phyloP scores from a whole-genome alignment of 2,113 vertebrate species.

The Psittacara wagleri region DNA sequence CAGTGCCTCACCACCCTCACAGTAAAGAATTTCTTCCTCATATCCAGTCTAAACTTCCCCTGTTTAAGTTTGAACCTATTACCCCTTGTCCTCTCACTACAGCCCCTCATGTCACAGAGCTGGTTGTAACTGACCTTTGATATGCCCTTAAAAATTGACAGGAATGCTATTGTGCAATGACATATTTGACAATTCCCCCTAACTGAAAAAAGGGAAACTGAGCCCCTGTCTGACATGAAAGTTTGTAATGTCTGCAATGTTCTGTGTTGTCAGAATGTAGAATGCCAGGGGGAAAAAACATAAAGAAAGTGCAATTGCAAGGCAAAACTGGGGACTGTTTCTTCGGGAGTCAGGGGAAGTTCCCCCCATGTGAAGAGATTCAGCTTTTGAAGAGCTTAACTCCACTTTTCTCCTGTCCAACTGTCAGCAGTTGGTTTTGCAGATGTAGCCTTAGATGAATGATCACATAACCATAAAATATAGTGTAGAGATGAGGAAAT shows the following conservation, averaged over 20 bases:
- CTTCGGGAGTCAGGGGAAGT: neutral
- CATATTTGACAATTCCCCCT: neutral
- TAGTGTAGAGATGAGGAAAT: neutral
- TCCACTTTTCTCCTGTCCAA: neutral
- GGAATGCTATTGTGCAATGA: neutral
- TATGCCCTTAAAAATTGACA: neutral
- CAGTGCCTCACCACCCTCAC: too few relatives aligned
- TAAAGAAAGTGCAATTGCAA: neutral
- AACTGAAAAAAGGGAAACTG: neutral
- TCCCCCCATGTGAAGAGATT: neutral
- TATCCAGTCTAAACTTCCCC: too few relatives aligned
- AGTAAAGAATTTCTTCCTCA: too few relatives aligned
- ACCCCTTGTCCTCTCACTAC: too few relatives aligned
- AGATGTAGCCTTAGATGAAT: neutral
- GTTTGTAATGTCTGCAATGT: neutral
- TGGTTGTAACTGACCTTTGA: neutral
- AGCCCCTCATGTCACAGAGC: neutral
- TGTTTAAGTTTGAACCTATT: too few relatives aligned
- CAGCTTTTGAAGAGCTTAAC: neutral
- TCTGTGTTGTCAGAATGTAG: neutral
- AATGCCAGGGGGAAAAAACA: neutral
- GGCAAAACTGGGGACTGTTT: neutral
- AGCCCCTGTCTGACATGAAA: neutral
- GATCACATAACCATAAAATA: neutral
- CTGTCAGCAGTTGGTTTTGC: neutral